A percentile compares a stretch with the other conserved stretches of the same genome.
Evolutionary conservation across 2,888 invertebrate genomes (phyloP).

Genomic region (Tanypteryx hageni): DNA sequence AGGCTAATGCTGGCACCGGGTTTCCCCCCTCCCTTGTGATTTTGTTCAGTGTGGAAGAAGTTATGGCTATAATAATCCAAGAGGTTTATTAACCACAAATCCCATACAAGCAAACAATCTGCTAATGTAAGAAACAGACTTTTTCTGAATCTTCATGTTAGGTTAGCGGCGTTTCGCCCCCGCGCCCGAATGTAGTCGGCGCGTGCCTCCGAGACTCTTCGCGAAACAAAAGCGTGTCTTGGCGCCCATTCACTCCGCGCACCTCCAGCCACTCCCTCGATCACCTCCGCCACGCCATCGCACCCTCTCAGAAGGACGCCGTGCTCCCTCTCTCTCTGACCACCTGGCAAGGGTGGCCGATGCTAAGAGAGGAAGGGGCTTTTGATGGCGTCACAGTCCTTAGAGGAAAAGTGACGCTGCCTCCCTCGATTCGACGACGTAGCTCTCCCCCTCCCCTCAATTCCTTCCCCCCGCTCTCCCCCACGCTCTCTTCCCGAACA

Average conservation of each 20-base stretch:
- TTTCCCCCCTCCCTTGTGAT: no score
- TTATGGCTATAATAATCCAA: no score
- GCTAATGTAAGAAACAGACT: no score
- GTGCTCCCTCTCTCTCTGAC: background rate
- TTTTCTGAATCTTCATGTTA: no score
- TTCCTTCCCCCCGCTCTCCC: background rate
- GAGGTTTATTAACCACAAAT: no score
- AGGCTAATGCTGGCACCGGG: no score
- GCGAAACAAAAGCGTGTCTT: conserved; percentile 29
- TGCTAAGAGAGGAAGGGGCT: background rate
- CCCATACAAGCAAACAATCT: no score
- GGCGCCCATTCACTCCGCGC: conserved; percentile 28
- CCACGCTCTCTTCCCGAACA: background rate
- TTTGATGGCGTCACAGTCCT: conserved; percentile 59
- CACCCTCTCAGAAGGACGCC: background rate
- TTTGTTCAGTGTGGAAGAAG: no score
- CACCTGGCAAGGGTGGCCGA: conserved; percentile 38
- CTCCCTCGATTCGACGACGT: background rate
- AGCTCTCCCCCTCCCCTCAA: background rate
- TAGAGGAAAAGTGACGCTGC: conserved; percentile 55
- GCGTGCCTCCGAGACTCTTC: background rate
- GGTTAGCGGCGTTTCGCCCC: no score
- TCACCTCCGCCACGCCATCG: background rate
- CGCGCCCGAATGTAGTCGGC: background rate
- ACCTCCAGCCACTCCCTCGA: background rate